phyloP scores from a whole-genome alignment of 2,797 vertebrate species.

The Kryptopterus vitreolus region DNA sequence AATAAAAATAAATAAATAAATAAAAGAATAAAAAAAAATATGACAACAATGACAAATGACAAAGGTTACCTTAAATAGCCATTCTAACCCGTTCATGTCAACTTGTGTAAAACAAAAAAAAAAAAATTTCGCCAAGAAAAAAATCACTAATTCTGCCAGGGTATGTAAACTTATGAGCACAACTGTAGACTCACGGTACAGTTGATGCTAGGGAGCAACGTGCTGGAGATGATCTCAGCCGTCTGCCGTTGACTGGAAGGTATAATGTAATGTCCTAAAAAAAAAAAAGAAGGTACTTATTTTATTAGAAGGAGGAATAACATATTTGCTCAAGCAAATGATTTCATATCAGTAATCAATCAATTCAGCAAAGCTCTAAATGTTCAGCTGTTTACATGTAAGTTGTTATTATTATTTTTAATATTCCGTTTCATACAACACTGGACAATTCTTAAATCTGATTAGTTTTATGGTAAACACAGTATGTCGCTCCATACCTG shows the following conservation, averaged over 20 bases:
- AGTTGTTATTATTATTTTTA: background rate
- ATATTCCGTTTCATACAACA: background rate
- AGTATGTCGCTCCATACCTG: constrained; percentile 62
- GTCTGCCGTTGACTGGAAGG: constrained; percentile 60
- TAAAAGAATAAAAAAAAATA: no score
- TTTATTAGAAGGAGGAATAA: background rate
- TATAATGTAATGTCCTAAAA: constrained; percentile 70
- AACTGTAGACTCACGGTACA: constrained; percentile 77
- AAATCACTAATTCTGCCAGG: no score
- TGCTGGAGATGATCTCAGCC: constrained; percentile 71
- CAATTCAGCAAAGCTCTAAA: background rate
- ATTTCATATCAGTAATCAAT: background rate
- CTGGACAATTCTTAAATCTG: background rate
- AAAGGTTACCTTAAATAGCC: no score
- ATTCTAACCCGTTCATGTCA: no score
- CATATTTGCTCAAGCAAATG: background rate
- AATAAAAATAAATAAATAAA: no score
- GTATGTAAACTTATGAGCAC: no score
- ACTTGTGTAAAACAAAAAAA: no score
- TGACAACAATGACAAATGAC: no score
- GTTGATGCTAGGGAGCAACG: constrained; percentile 67
- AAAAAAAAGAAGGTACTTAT: constrained; percentile 28
- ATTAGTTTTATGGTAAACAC: background rate
- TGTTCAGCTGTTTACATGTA: background rate
- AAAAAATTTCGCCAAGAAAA: no score